These are phyloP conservation scores for Onychostruthus taczanowskii DNA, from an alignment of 2,113 vertebrate species.

Conservation along the genomic window DNA sequence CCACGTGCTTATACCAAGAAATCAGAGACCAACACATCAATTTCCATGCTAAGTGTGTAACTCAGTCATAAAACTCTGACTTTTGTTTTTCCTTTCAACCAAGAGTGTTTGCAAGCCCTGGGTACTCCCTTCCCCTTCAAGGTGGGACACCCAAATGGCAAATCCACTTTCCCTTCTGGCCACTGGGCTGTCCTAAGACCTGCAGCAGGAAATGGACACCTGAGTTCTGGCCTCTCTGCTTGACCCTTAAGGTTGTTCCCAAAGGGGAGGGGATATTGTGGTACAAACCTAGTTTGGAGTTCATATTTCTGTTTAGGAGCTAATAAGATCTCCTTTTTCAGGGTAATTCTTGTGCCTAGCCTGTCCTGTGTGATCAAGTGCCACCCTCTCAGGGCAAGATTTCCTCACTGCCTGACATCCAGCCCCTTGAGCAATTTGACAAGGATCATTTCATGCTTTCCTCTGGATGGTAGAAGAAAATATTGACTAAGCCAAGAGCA, in stretches of 20 bases:
- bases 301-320: background rate
- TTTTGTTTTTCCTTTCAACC: background rate
- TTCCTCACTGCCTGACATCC: background rate
- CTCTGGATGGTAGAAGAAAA: background rate
- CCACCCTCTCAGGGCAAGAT: background rate
- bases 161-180: background rate
- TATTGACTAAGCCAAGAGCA: background rate
- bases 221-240: background rate
- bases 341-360: background rate
- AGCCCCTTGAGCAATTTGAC: background rate
- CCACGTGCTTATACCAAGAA: fast-evolving
- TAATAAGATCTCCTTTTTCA: background rate
- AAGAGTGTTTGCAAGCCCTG: background rate
- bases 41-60: background rate
- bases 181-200: background rate
- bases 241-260: background rate
- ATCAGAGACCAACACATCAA: no score
- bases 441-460: background rate
- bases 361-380: background rate
- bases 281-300: background rate
- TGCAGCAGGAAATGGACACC: background rate
- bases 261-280: background rate
- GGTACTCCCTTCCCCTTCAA: background rate
- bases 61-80: background rate
- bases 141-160: background rate